Conservation (phyloP, 1,140 invertebrate genomes). For the Drosophila arawakana region DNA sequence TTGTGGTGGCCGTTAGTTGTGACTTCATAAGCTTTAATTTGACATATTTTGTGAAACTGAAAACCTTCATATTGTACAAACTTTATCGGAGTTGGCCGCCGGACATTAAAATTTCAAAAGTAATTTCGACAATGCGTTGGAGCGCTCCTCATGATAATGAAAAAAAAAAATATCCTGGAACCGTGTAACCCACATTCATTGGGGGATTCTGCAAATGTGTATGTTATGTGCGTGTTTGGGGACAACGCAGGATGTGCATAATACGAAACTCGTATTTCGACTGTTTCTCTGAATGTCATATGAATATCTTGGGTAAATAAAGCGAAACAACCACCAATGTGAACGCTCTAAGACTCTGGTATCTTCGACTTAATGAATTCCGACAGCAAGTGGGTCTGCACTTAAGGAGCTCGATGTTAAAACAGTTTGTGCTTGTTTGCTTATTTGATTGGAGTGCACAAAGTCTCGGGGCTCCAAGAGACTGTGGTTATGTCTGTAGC, state of each 20-base stretch:
- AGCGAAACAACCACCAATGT: slow-evolving; percentile 18
- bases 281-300: slow-evolving; percentile 17
- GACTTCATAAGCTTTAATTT: slow-evolving; percentile 25
- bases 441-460: slow-evolving; percentile 54
- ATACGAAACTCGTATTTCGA: slow-evolving; percentile 59
- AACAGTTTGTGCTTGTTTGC: slow-evolving; percentile 53
- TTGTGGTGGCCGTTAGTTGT: slow-evolving; percentile 17
- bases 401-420: not conserved
- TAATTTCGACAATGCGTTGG: slow-evolving; percentile 55
- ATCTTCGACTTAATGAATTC: slow-evolving; percentile 54
- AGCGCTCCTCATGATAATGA: slow-evolving; percentile 34
- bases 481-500: slow-evolving; percentile 39
- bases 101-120: slow-evolving; percentile 64
- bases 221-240: slow-evolving; percentile 47
- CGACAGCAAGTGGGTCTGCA: slow-evolving; percentile 42
- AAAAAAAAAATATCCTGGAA: slow-evolving; percentile 19
- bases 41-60: no score
- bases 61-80: not conserved
- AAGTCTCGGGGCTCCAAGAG: not conserved
- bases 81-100: slow-evolving; percentile 38
- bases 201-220: slow-evolving; percentile 28
- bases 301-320: slow-evolving; percentile 57
- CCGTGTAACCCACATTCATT: slow-evolving; percentile 25
- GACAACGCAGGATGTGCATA: slow-evolving; percentile 58
- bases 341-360: slow-evolving; percentile 2